Conservation (phyloP, 2,888 invertebrate species). For the Augiades crinisus region DNA sequence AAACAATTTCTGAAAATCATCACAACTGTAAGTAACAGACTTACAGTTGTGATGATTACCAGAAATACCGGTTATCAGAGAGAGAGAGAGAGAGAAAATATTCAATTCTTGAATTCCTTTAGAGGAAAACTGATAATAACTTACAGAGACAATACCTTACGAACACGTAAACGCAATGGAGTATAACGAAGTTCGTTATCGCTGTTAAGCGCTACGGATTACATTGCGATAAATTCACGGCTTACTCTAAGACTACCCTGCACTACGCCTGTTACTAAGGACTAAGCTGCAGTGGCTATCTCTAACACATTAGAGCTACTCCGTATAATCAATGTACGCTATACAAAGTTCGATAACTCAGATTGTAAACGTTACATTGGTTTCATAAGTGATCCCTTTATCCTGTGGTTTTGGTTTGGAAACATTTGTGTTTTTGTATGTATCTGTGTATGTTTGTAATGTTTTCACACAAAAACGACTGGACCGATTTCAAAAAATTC, state of each 20-base stretch:
- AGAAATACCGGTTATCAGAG: too few relatives aligned
- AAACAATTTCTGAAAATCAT: too few relatives aligned
- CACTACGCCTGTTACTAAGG: conserved; percentile 6
- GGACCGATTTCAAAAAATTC: too few relatives aligned
- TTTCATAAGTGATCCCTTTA: too few relatives aligned
- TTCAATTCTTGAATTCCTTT: too few relatives aligned
- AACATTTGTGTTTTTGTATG: not conserved
- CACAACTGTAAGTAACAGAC: too few relatives aligned
- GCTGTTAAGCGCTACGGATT: not conserved
- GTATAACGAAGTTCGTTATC: not conserved
- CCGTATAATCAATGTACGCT: not conserved
- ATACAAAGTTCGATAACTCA: conserved; percentile 5
- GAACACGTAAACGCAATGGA: not conserved
- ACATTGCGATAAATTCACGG: conserved; percentile 8
- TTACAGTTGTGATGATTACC: too few relatives aligned
- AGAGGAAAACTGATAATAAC: conserved; percentile 16
- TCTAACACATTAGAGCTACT: conserved; percentile 7
- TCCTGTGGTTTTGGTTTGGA: too few relatives aligned
- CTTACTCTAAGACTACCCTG: conserved; percentile 8
- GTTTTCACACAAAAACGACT: too few relatives aligned
- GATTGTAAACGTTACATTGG: conserved; percentile 1
- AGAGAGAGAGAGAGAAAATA: too few relatives aligned
- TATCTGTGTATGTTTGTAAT: not conserved
- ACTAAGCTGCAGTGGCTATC: conserved; percentile 11
- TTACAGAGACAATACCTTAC: not conserved